Evolutionary conservation across 2,797 vertebrate genomes (phyloP).

Genomic region (Okamejei kenojei): DNA sequence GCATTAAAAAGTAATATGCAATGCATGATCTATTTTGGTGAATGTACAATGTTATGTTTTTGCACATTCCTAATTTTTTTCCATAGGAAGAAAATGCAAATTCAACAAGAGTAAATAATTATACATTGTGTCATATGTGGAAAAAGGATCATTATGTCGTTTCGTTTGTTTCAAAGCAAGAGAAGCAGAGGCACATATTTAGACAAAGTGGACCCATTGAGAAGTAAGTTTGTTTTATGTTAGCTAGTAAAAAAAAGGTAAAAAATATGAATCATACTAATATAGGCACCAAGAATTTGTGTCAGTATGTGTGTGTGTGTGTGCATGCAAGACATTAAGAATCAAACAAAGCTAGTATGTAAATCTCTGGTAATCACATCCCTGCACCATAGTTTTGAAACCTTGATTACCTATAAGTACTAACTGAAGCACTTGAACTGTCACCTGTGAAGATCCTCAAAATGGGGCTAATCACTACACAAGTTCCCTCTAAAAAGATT

Average conservation of each 20-base stretch:
- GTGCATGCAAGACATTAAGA: background rate
- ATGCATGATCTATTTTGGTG: background rate
- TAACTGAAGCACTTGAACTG: too few relatives aligned
- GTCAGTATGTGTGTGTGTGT: too few relatives aligned
- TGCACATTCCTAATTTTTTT: slow-evolving; percentile 28
- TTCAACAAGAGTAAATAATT: slow-evolving; percentile 51
- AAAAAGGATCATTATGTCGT: slow-evolving; percentile 61
- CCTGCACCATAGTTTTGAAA: too few relatives aligned
- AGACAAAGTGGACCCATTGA: slow-evolving; percentile 63
- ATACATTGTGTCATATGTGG: slow-evolving; percentile 70
- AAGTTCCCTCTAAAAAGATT: too few relatives aligned
- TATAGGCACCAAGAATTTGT: too few relatives aligned
- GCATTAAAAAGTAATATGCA: background rate
- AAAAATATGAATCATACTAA: too few relatives aligned
- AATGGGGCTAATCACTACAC: too few relatives aligned
- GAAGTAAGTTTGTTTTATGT: slow-evolving; percentile 58
- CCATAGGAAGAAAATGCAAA: slow-evolving; percentile 53
- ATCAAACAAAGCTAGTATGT: too few relatives aligned
- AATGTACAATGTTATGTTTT: background rate
- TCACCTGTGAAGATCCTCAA: too few relatives aligned
- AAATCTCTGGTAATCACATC: too few relatives aligned
- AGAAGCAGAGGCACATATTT: slow-evolving; percentile 67
- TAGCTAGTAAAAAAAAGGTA: too few relatives aligned
- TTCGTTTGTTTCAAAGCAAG: slow-evolving; percentile 62
- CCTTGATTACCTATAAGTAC: too few relatives aligned